These are phyloP conservation scores for Palaemon carinicauda DNA, from an alignment of 1,140 invertebrate species.

Conservation along the genomic window DNA sequence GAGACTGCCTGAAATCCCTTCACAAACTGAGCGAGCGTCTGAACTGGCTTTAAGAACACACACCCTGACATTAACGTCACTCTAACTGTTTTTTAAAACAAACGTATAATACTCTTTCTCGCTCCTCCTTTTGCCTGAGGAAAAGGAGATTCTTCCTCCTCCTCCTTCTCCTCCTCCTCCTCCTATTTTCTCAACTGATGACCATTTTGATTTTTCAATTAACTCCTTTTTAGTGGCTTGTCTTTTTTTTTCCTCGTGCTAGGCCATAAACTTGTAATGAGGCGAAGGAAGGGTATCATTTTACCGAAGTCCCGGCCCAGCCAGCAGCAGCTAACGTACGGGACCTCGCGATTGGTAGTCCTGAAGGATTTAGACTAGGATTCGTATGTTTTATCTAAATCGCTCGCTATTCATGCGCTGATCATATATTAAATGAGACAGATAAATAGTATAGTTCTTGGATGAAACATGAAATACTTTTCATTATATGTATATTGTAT, in stretches of 20 bases:
- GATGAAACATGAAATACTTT: no score
- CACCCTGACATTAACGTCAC: no score
- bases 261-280: conserved; percentile 50
- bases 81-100: no score
- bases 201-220: conserved; percentile 54
- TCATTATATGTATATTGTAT: no score
- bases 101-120: neutral
- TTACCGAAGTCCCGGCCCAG: neutral
- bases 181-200: conserved; percentile 16
- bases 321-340: no score
- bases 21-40: no score
- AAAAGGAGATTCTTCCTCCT: neutral
- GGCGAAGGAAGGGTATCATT: conserved; percentile 46
- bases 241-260: conserved; percentile 2
- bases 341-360: neutral
- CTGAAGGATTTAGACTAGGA: neutral
- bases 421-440: no score
- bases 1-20: neutral
- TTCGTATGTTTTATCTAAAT: neutral
- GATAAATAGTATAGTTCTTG: no score
- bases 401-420: no score
- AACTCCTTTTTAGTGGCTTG: conserved; percentile 47
- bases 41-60: no score
- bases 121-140: neutral
- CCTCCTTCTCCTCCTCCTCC: neutral